Base-by-base conservation (phyloP, 2,888 invertebrate genomes). In the Brenthis daphne region DNA sequence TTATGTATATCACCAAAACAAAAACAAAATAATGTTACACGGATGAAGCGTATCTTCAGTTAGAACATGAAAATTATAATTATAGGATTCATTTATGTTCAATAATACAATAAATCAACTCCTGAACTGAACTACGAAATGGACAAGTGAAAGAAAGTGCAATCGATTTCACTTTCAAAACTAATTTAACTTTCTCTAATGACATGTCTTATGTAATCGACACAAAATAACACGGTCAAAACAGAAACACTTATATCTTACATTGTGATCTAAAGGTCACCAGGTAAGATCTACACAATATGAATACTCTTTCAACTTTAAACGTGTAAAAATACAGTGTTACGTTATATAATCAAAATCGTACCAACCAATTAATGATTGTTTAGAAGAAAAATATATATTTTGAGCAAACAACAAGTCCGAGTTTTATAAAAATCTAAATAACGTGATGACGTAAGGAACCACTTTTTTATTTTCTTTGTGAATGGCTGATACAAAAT, bases 151-250 rank as follows among this genome's bases (percentile, higher is more conserved):
- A 92, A 89, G 92, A 92, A 91, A 90, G 89, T 90, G 86, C 87
- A 91, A 92, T 92, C 90, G 92, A 92, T 92, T 92, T 92, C 91
- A 90, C 92, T 92, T 92, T 92, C 91, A 92, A 91, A 92, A 90
- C 91, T 91, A 92, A 92, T 91, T 92, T 91, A 91, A 92, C 92
- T 92, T 92, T 92, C 92, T 89, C 92, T 87, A 88, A 84, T 90
- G 92, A 92, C 92, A 92, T 87, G 90, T 90, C 84, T 92, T 92
- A 90, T 85, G 80, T 88, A 92, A 92, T 88, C 80, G 84, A 80
- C 82, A 87, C 86, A 85, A 92, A 88, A 88, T 90, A 89, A 89
- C 87, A 84, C 82, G 82, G 80, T 83, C 87, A 87, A 88, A 89
- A 88, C 85, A 84, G 81, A 84, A 85, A 86, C 87, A 88, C 87